Percentiles rank a stretch among this genome's conserved stretches.
These are phyloP conservation scores for Syngnathus typhle DNA, from an alignment of 2,113 vertebrate species.

Conservation along the genomic window DNA sequence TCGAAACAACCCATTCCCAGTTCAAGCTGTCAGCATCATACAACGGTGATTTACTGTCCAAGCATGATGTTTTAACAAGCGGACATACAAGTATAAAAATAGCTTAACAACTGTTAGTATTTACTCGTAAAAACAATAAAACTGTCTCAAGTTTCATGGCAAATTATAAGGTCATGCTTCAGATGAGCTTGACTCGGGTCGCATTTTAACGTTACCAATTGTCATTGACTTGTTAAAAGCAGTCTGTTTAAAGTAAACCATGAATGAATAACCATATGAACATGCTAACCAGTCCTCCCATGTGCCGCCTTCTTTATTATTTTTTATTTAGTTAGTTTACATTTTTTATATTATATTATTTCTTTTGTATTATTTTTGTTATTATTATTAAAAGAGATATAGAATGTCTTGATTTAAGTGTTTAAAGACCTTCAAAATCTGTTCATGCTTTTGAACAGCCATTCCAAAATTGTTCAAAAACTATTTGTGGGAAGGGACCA, in stretches of 20 bases:
- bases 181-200: background rate
- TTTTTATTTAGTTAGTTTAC: no score
- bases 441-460: no score
- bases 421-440: no score
- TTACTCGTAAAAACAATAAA: background rate
- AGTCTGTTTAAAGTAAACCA: background rate
- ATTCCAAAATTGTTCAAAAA: no score
- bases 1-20: background rate
- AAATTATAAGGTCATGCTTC: background rate
- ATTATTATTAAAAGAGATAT: no score
- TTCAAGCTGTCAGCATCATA: background rate
- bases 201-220: background rate
- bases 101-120: background rate
- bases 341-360: no score
- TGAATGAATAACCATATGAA: background rate
- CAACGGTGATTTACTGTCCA: background rate
- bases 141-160: background rate
- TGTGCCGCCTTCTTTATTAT: no score
- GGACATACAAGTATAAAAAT: background rate
- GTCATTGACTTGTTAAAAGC: background rate
- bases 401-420: no score
- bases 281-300: no score
- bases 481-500: background rate
- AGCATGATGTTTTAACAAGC: background rate
- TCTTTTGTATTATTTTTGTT: no score